Base-by-base conservation (phyloP, 1,140 invertebrate species). In the Druon quercuslanigerum region DNA sequence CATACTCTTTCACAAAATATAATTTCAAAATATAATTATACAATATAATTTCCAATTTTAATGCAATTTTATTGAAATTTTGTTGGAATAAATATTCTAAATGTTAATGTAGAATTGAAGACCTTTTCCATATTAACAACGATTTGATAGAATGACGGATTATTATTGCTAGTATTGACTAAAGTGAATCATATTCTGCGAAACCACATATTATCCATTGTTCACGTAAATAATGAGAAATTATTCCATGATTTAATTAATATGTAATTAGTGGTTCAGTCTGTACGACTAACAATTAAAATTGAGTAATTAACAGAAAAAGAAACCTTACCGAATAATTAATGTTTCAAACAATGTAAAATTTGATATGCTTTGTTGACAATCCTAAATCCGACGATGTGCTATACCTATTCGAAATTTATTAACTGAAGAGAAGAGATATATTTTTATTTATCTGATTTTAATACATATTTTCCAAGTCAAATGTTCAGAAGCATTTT, bases 151-250 rank as follows among this genome's bases (percentile, higher is more conserved):
- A 9, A 17, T 20, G 20, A 33, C 51, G 19, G 14, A 20, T 51
- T 73, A 52, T 56, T 0, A 57, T 46, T 46, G 50, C 25, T 33
- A 33, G 25, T 33, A 33, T 33, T 33, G 25, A 33, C 60, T 4
- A 40, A 2, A 25, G 8, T 57, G 46, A 72, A 66, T 33, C 73
- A 78, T 20, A 56, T 78, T 76, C 56, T 79, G 11, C 12, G 3
- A 1, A 46, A 46, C 9, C 40, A 46, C 16, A 78, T 54, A 75
- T 72, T 60, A 75, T 72, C 50, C 54, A 72, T 46, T 79, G 50
- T 78, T 78, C n/a, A 70, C 60, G 25, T n/a, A 72, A 74, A 20
- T 70, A 74, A 57, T 74, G 51, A 74, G 66, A 57, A 12, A 60
- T 46, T 2, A 46, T 46, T 46, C 2, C 9, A 46, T 46, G 9